Base-by-base conservation (phyloP, 2,113 vertebrate species). In the Rhipidura dahli region DNA sequence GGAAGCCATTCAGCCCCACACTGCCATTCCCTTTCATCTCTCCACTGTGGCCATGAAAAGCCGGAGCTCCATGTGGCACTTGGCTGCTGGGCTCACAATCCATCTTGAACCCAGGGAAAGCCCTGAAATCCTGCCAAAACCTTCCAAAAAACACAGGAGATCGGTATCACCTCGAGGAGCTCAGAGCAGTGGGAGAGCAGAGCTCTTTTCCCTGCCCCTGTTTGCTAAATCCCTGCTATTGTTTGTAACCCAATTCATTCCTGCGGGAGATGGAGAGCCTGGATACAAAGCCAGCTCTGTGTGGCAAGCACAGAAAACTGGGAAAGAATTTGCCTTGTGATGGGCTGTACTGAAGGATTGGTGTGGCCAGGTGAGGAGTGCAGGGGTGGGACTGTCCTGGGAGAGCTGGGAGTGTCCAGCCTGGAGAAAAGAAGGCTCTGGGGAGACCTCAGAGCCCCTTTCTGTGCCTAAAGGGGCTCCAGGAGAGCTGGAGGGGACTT, bases 231-330 rank as follows among this genome's bases (percentile, higher is more conserved):
- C 59, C 35, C 39, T 21, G 15, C 59, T 64, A 35, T 64, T 77
- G 64, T 76, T 39, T 21, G 60, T 8, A 53, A 64, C 26, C 7
- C 45, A 27, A 30, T 53, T 72, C 49, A 30, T 23, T 61, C 27
- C n/a, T 21, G 10, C 2, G 0, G 45, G 68, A 47, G 12, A 53
- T 33, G 49, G 59, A 77, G 42, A 87, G 64, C 73, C 51, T 71
- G 82, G 78, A 66, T 2, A 2, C 37, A 57, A 76, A 87, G n/a
- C 31, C 63, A 56, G 47, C 37, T 44, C 42, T 20, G 1, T 1
- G 3, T 31, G 59, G 64, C 63, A 64, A 8, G 54, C 24, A 66
- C 0, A 0, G 21, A 42, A 54, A 79, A 77, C 1, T 2, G 7
- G 51, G 13, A 42, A 60, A 65, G 42, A 28, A 61, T 42, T 54